Conservation (phyloP, 1,140 invertebrate genomes). For the Brachionus angularis region DNA sequence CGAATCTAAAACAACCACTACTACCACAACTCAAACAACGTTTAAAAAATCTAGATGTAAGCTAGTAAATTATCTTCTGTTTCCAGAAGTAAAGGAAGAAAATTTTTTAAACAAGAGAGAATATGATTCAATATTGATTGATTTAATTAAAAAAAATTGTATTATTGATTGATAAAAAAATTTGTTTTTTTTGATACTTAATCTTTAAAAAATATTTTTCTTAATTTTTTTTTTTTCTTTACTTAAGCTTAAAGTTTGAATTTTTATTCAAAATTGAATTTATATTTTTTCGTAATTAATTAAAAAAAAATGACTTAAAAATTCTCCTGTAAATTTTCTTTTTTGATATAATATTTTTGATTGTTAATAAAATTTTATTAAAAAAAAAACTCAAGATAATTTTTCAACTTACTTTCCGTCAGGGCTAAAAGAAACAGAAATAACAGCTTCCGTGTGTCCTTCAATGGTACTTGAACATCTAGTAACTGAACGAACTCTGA, state of each 20-base stretch:
- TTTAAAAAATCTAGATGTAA: slow-evolving; percentile 5
- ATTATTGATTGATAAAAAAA: slow-evolving; percentile 32
- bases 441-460: slow-evolving; percentile 91
- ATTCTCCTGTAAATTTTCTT: too few relatives aligned
- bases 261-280: too few relatives aligned
- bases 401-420: slow-evolving; percentile 65
- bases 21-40: neutral
- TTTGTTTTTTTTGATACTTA: slow-evolving; percentile 7
- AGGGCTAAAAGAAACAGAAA: slow-evolving; percentile 86
- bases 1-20: too few relatives aligned
- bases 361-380: too few relatives aligned
- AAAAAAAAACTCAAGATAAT: too few relatives aligned
- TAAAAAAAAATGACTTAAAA: too few relatives aligned
- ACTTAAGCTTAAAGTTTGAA: too few relatives aligned
- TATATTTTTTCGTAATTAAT: too few relatives aligned
- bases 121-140: slow-evolving; percentile 11
- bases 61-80: slow-evolving; percentile 29
- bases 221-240: neutral
- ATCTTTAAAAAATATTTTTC: too few relatives aligned
- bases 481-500: slow-evolving; percentile 64
- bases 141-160: slow-evolving; percentile 39
- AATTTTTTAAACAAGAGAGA: neutral
- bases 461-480: slow-evolving; percentile 69
- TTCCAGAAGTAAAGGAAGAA: slow-evolving; percentile 26
- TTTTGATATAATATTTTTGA: too few relatives aligned